Percentiles rank a stretch among this genome's conserved stretches.
Evolutionary conservation across 92 coral and sea anemone species (phyloP).

Genomic region (Siderastrea radians): DNA sequence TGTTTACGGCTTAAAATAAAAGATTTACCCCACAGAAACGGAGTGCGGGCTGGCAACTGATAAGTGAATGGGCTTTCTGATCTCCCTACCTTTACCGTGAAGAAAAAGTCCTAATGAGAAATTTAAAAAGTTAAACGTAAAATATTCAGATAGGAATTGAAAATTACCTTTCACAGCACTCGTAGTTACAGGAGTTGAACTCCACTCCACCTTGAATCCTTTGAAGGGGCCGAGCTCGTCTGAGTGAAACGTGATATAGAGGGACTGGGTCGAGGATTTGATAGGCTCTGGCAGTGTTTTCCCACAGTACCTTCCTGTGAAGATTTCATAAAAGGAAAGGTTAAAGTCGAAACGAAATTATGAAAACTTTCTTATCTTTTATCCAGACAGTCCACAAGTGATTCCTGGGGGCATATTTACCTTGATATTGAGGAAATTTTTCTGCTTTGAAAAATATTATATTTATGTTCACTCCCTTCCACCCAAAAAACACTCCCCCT

Average conservation of each 20-base stretch:
- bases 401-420: no score
- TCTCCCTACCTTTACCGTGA: background rate
- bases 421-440: no score
- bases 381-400: no score
- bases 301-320: conserved; percentile 55
- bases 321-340: background rate
- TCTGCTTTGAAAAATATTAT: no score
- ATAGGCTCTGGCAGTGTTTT: conserved; percentile 13
- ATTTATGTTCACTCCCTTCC: no score
- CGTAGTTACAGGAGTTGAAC: background rate
- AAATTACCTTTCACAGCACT: background rate
- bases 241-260: conserved; percentile 48
- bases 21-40: no score
- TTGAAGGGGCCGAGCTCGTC: conserved; percentile 8
- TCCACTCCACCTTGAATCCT: conserved; percentile 11
- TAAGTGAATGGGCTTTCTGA: background rate
- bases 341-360: background rate
- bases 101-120: background rate
- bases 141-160: background rate
- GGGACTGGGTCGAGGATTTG: conserved; percentile 5
- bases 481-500: no score
- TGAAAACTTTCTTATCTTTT: no score
- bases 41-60: no score
- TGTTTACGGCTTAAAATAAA: no score
- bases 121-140: no score